Base-by-base conservation (phyloP, 1,140 invertebrate genomes). In the Drosophila nikananu region DNA sequence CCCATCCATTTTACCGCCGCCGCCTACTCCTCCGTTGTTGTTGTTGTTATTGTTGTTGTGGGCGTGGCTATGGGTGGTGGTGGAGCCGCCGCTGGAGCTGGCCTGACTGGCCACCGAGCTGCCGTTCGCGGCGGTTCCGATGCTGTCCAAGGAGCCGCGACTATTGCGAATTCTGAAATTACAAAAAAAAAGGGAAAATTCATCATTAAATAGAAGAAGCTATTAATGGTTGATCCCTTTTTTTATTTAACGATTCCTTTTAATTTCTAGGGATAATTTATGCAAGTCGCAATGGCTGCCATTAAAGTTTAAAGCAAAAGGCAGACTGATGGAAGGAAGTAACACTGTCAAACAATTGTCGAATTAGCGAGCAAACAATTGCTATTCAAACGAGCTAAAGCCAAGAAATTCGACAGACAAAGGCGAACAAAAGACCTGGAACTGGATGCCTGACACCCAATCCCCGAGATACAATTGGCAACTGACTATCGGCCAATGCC, bases 111-210 rank as follows among this genome's bases (percentile, higher is more conserved):
- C 91, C 42, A 78, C 87, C 19, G 91, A 80, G 73, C 86, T 73
- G 82, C 84, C 77, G 86, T 90, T 75, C 37, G 84, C 66, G 80
- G 84, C 86, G 58, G 91, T 92, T 44, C 91, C 92, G 55, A 93
- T 87, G 79, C 92, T 93, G 68, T 93, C 92, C 30, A 93, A 71
- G 42, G 92, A 92, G 37, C 92, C 92, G 44, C 92, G 87, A 81
- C 92, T 93, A 67, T 82, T 92, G 63, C 92, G 92, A 70, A 92
- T 93, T 39, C 92, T 93, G 46, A n/a, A 63, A 52, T 30, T 30
- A 27, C n/a, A n/a, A 7, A 0, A 13, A 19, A 19, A 32, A 4
- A 32, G 8, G 10, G 3, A 21, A 19, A 32, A 32, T n/a, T 19
- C 0, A 19, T 3, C 5, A 52, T 19, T 52, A 52, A 32, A 52